Conservation (phyloP, 2,113 vertebrate genomes). For the Falcunculus frontatus region DNA sequence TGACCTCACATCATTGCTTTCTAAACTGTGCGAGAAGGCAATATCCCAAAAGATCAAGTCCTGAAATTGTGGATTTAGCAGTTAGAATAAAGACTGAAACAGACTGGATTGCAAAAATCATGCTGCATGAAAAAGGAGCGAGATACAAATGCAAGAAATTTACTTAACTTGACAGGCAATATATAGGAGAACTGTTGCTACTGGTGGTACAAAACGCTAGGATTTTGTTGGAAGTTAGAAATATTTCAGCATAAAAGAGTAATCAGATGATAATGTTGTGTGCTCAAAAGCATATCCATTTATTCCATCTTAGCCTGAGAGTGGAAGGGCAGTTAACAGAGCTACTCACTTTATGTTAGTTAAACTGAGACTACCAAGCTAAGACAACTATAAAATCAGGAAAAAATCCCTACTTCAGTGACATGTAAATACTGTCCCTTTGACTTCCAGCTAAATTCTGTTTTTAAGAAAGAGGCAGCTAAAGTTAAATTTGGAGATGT, state of each 20-base stretch:
- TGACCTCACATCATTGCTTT: neutral
- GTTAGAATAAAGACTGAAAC: neutral
- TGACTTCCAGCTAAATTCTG: neutral
- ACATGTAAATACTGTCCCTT: neutral
- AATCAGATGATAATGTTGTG: neutral
- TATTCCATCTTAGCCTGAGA: neutral
- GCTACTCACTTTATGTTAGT: neutral
- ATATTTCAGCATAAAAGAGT: neutral
- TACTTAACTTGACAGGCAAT: neutral
- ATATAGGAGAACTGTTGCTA: neutral
- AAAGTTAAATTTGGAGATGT: neutral
- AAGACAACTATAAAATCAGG: neutral
- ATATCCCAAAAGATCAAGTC: neutral
- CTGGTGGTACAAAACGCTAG: neutral
- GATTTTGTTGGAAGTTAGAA: neutral
- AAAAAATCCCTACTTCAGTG: neutral
- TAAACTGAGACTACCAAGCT: neutral
- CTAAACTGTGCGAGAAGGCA: neutral
- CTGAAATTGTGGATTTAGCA: neutral
- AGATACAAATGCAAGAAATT: neutral
- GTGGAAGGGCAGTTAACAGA: neutral
- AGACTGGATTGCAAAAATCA: neutral
- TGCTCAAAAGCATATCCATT: neutral
- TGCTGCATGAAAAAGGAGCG: neutral
- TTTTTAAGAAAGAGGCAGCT: neutral